Conservation (phyloP, 2,113 vertebrate genomes). For the Alligator sinensis region DNA sequence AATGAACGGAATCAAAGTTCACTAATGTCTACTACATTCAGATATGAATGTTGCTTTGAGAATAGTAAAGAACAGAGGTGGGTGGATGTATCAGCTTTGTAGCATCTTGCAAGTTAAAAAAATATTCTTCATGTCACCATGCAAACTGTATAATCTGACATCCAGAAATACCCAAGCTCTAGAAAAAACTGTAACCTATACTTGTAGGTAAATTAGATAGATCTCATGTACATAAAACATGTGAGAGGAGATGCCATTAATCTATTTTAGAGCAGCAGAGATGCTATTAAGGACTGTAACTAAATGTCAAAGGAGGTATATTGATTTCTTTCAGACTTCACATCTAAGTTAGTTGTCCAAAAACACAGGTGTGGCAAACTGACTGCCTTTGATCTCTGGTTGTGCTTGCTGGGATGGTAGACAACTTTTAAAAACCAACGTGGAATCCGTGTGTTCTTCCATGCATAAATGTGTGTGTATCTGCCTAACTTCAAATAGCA, state of each 20-base stretch:
- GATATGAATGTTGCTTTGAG: not conserved
- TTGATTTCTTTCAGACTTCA: no score
- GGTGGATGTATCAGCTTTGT: not conserved
- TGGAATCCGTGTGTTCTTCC: no score
- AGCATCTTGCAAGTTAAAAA: not conserved
- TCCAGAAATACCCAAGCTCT: slow-evolving; percentile 10
- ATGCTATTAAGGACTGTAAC: slow-evolving; percentile 18
- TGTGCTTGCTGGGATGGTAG: no score
- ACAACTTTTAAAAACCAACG: no score
- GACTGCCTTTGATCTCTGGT: no score
- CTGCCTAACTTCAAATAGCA: no score
- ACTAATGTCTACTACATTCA: not conserved
- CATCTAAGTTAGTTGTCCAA: no score
- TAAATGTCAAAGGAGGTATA: slow-evolving; percentile 29
- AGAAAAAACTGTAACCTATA: not conserved
- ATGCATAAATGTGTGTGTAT: no score
- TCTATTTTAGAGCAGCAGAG: slow-evolving; percentile 44
- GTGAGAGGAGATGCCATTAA: slow-evolving; percentile 26
- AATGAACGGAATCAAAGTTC: not conserved
- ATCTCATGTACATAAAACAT: not conserved
- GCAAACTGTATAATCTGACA: not conserved
- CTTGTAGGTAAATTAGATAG: not conserved
- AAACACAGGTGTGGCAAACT: no score
- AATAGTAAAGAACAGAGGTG: not conserved
- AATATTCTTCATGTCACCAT: no score